Base-by-base conservation (phyloP, 2,797 vertebrate genomes). In the Choloepus didactylus region DNA sequence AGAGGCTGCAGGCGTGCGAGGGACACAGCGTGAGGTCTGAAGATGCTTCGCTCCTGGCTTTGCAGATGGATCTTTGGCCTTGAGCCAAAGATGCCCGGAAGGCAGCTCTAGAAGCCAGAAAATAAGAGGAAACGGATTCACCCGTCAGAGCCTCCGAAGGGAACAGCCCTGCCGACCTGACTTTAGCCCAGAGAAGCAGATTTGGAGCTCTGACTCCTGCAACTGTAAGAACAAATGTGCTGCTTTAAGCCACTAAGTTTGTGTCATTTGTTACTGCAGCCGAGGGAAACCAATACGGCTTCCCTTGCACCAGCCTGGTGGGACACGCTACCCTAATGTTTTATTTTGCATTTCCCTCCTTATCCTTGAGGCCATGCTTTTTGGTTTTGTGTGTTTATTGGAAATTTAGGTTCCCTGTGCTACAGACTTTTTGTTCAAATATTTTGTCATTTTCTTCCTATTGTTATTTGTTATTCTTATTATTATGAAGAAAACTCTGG, bases 281-380 rank as follows among this genome's bases (percentile, higher is more conserved):
- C 7, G 0, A 4, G 67, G 46, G 41, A 11, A 27, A 6, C n/a
- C 5, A 4, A 4, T 0, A 1, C 18, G 0, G 14, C 2, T 1
- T 76, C n/a, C 38, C 21, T 14, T 5, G 2, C 3, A 25, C 21
- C 59, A 0, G 15, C 9, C 49, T 1, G 21, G 2, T 5, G 51
- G 31, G 56, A 44, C 31, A 21, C 0, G 16, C 12, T 1, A 0
- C 1, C 0, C 16, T 19, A 5, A 2, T 0, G 2, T n/a, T 49
- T 70, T 3, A 5, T 7, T 31, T 16, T 29, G 2, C 38, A 1
- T 15, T 29, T 56, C 27, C 27, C 23, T 31, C 38, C 15, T 0
- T 0, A 5, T 62, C 49, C n/a, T 11, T 27, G 21, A 44, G 25
- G n/a, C 31, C 60, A 7, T 11, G 51, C 6, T 0, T 6, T 27